Conservation (phyloP, 2,888 invertebrate species). For the Ophioninae sp. region DNA sequence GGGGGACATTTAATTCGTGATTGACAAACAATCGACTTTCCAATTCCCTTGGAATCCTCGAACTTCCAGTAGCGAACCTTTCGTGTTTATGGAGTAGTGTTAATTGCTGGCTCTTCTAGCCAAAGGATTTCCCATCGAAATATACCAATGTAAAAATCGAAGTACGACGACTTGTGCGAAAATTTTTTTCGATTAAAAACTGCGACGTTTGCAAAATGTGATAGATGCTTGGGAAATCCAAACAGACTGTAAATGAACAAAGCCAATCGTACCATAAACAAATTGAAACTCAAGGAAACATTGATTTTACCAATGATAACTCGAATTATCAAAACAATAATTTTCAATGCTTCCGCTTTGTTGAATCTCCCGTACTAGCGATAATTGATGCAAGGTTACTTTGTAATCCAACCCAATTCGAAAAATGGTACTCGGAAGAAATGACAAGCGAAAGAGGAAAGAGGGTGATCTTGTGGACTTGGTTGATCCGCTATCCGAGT, state of each 20-base stretch:
- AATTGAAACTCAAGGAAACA: not conserved
- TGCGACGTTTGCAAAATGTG: not conserved
- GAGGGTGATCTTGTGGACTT: conserved; percentile 80
- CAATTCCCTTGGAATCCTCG: conserved; percentile 12
- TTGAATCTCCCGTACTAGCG: not conserved
- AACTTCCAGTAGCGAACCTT: conserved; percentile 5
- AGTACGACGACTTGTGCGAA: not conserved
- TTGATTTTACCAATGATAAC: not conserved
- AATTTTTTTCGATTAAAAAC: not conserved
- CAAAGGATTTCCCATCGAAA: not conserved
- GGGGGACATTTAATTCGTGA: conserved; percentile 51
- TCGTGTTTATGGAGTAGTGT: not conserved
- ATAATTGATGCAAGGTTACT: conserved; percentile 30
- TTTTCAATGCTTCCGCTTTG: not conserved
- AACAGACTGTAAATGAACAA: no score
- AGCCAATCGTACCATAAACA: no score
- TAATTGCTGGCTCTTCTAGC: not conserved
- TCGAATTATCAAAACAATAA: not conserved
- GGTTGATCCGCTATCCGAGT: conserved; percentile 77
- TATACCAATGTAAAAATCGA: not conserved
- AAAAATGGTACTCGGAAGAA: conserved; percentile 78
- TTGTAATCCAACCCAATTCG: not conserved
- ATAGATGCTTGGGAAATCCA: not conserved
- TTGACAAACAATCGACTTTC: conserved; percentile 54
- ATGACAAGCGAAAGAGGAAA: conserved; percentile 79